Percentiles rank a stretch among this genome's conserved stretches.
Evolutionary conservation across 2,113 vertebrate species (phyloP).

Genomic region (Limanda limanda): DNA sequence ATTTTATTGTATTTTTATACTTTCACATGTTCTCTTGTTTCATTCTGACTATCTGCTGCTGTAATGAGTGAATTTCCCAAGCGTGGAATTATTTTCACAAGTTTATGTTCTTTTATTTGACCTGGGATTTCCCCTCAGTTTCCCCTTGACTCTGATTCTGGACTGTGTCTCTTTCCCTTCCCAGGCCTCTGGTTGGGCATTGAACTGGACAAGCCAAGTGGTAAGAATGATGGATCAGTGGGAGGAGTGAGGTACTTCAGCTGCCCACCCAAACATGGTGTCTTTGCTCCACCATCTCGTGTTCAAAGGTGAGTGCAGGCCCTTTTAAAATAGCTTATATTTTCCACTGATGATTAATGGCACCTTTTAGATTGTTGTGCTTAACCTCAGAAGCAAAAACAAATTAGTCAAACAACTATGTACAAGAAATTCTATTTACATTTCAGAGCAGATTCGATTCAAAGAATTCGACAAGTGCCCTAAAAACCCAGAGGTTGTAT

Average conservation of each 20-base stretch:
- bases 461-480: slow-evolving; percentile 12
- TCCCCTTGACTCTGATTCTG: background rate
- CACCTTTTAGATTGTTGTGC: background rate
- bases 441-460: slow-evolving; percentile 16
- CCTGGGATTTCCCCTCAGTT: background rate
- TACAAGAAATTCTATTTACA: slow-evolving; percentile 14
- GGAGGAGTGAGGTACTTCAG: slow-evolving; percentile 93
- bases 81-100: too few relatives aligned
- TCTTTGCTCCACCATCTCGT: slow-evolving; percentile 94
- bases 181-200: slow-evolving; percentile 95
- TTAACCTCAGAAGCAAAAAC: background rate
- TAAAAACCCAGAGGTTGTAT: slow-evolving; percentile 28
- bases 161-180: slow-evolving; percentile 16
- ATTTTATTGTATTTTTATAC: background rate
- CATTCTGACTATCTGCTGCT: too few relatives aligned
- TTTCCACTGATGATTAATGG: slow-evolving; percentile 1
- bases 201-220: slow-evolving; percentile 93
- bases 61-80: too few relatives aligned
- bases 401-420: slow-evolving; percentile 19
- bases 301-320: slow-evolving; percentile 89
- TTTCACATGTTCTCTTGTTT: background rate
- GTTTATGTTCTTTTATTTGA: background rate
- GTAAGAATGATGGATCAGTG: slow-evolving; percentile 95
- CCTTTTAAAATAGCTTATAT: background rate
- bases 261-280: slow-evolving; percentile 91